These are phyloP conservation scores for Oncorhynchus keta DNA, from an alignment of 2,113 vertebrate genomes.

Conservation along the genomic window DNA sequence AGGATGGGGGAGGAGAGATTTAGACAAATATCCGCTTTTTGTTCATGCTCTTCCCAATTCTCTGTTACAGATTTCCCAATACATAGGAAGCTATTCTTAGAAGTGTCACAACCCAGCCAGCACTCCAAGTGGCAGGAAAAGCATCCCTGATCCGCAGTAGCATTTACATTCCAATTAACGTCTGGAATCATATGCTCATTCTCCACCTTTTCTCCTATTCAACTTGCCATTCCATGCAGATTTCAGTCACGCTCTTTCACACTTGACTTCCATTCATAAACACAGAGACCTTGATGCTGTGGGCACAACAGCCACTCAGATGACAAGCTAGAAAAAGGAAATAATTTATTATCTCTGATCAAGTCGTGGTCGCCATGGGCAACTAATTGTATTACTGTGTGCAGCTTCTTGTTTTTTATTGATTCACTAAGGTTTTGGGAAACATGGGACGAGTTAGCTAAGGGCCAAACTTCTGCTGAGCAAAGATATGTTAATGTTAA, in stretches of 20 bases:
- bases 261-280: too few relatives aligned
- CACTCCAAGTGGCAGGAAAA: too few relatives aligned
- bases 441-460: too few relatives aligned
- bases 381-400: neutral
- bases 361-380: neutral
- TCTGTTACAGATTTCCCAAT: too few relatives aligned
- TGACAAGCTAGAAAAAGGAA: neutral
- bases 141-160: too few relatives aligned
- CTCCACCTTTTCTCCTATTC: neutral
- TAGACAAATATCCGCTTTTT: neutral
- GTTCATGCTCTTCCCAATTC: neutral
- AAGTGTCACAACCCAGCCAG: too few relatives aligned
- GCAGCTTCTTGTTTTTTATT: neutral
- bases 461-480: too few relatives aligned
- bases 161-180: neutral
- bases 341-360: neutral
- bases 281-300: slow-evolving; percentile 8
- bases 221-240: slow-evolving; percentile 21
- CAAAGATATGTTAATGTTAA: too few relatives aligned
- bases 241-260: slow-evolving; percentile 33
- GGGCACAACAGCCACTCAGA: neutral
- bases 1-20: neutral
- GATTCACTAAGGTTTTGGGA: too few relatives aligned
- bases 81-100: too few relatives aligned
- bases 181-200: too few relatives aligned